These are phyloP conservation scores for Nasonovia ribisnigri DNA, from an alignment of 2,888 invertebrate genomes.

Conservation along the genomic window DNA sequence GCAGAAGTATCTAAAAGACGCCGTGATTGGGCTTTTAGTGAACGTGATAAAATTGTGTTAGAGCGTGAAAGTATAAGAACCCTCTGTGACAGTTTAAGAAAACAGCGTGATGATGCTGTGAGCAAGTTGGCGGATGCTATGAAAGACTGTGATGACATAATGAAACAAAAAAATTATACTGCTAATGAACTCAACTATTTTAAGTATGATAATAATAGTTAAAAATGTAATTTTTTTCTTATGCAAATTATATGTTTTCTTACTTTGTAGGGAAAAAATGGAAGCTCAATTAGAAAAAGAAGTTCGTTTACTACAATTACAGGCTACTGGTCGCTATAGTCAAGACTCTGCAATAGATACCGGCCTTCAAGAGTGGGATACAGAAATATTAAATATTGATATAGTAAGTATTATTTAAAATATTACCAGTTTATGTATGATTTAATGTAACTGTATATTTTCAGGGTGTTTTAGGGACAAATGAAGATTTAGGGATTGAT, in stretches of 20 bases:
- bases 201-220: conserved; percentile 70
- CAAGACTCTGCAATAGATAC: conserved; percentile 81
- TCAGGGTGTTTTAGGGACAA: conserved; percentile 74
- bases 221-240: not conserved
- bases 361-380: conserved; percentile 83
- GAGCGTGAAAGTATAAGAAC: conserved; percentile 96
- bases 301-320: conserved; percentile 73
- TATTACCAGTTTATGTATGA: not conserved
- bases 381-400: conserved; percentile 84
- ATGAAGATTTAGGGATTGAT: conserved; percentile 86
- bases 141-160: conserved; percentile 87
- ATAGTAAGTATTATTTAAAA: conserved; percentile 70
- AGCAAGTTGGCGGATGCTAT: conserved; percentile 93
- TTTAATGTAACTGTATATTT: conserved; percentile 47
- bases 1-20: conserved; percentile 84
- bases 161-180: conserved; percentile 88
- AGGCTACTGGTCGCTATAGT: conserved; percentile 74
- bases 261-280: conserved; percentile 76
- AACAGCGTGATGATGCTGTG: conserved; percentile 94
- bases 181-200: conserved; percentile 84
- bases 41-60: conserved; percentile 93
- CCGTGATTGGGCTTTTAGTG: conserved; percentile 96
- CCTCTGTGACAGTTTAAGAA: conserved; percentile 91
- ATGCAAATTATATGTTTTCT: not conserved
- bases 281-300: conserved; percentile 77